Conservation (phyloP, 2,888 invertebrate species). For the Abrostola tripartita region DNA sequence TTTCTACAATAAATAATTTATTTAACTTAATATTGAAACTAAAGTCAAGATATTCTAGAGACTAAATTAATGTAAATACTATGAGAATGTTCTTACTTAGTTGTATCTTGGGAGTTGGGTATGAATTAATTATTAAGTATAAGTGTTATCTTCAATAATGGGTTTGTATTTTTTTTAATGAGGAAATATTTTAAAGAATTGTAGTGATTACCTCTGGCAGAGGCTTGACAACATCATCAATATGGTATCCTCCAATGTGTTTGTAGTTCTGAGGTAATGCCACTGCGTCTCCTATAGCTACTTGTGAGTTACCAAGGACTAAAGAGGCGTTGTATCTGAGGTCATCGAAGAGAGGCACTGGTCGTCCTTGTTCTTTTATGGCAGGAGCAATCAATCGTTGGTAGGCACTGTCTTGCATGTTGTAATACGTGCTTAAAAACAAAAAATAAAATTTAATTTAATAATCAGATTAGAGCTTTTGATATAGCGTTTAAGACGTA, state of each 20-base stretch:
- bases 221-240: slow-evolving; percentile 52
- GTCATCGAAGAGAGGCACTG: slow-evolving; percentile 46
- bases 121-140: no score
- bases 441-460: not conserved
- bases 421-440: slow-evolving; percentile 23
- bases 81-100: no score
- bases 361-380: slow-evolving; percentile 45
- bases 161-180: no score
- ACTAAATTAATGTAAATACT: no score
- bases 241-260: slow-evolving; percentile 62
- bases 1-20: no score
- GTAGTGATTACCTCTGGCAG: slow-evolving; percentile 56
- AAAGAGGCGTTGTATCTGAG: slow-evolving; percentile 54
- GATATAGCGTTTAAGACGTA: no score
- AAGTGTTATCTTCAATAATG: no score
- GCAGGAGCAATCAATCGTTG: slow-evolving; percentile 44
- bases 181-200: no score
- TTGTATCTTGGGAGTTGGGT: no score
- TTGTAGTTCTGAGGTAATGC: slow-evolving; percentile 53
- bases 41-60: no score
- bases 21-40: no score
- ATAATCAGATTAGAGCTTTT: no score
- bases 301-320: slow-evolving; percentile 47
- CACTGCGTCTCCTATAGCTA: slow-evolving; percentile 38
- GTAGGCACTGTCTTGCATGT: slow-evolving; percentile 39